These are phyloP conservation scores for Leucophenga montana DNA, from an alignment of 2,888 invertebrate genomes.

Conservation along the genomic window DNA sequence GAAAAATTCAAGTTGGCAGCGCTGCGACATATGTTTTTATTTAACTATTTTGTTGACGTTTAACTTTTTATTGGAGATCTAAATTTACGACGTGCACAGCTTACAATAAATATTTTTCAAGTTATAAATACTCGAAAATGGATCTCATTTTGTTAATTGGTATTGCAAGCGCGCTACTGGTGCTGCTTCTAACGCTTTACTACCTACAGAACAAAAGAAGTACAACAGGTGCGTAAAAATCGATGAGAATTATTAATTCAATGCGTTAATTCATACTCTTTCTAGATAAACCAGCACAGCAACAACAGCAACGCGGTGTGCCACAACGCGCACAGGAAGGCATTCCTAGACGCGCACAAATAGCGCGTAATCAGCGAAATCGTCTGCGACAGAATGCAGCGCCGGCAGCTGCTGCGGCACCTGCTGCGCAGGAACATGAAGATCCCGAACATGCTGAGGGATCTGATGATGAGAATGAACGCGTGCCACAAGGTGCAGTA, in stretches of 20 bases:
- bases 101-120: not conserved
- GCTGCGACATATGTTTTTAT: conserved; percentile 45
- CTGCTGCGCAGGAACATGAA: conserved; percentile 64
- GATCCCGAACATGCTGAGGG: conserved; percentile 70
- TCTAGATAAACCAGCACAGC: conserved; percentile 48
- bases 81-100: not conserved
- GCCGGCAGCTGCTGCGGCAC: conserved; percentile 72
- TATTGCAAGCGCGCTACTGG: conserved; percentile 71
- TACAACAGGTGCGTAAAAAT: conserved; percentile 44
- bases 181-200: conserved; percentile 70
- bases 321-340: conserved; percentile 74
- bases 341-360: conserved; percentile 80
- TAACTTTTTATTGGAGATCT: conserved; percentile 42
- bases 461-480: conserved; percentile 72
- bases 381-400: conserved; percentile 68
- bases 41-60: conserved; percentile 61
- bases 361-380: conserved; percentile 81
- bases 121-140: conserved; percentile 62
- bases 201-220: conserved; percentile 65
- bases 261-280: not conserved
- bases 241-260: not conserved
- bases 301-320: conserved; percentile 58
- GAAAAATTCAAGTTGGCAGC: conserved; percentile 26
- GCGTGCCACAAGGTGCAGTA: conserved; percentile 58
- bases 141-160: conserved; percentile 73